Conservation (phyloP, 2,888 invertebrate genomes). For the Cephus sareptanus region DNA sequence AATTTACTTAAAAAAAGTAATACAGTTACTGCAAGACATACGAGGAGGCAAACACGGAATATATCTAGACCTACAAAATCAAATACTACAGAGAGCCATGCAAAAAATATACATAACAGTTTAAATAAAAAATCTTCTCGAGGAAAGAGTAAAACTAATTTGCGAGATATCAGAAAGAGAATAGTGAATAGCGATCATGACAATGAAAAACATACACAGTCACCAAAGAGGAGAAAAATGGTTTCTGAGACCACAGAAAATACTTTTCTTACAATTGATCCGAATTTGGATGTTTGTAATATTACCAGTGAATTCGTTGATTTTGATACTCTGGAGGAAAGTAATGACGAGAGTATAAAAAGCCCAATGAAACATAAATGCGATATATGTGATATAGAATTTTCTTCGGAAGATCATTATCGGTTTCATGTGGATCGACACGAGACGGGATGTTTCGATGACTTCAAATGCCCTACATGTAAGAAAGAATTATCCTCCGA, state of each 20-base stretch:
- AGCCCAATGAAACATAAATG: slow-evolving; percentile 9
- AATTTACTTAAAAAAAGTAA: neutral
- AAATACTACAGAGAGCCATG: neutral
- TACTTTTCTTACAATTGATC: neutral
- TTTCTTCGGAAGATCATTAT: slow-evolving; percentile 10
- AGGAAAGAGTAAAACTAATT: slow-evolving; percentile 14
- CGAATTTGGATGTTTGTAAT: neutral
- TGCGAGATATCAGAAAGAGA: slow-evolving; percentile 17
- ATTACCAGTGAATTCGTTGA: neutral
- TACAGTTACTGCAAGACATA: neutral
- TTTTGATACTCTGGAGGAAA: slow-evolving; percentile 14
- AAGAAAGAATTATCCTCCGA: slow-evolving; percentile 42
- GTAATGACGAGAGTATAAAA: slow-evolving; percentile 8
- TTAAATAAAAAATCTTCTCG: neutral
- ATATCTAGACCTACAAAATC: neutral
- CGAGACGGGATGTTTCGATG: slow-evolving; percentile 33
- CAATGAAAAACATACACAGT: neutral
- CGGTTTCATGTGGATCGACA: slow-evolving; percentile 43
- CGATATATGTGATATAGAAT: slow-evolving; percentile 9
- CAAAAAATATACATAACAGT: neutral
- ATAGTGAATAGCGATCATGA: neutral
- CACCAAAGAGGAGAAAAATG: slow-evolving; percentile 9
- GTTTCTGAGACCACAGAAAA: slow-evolving; percentile 11
- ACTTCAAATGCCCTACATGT: slow-evolving; percentile 41
- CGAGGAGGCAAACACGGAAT: neutral